These are phyloP conservation scores for Ficedula albicollis DNA, from an alignment of 2,797 vertebrate species.

Conservation along the genomic window DNA sequence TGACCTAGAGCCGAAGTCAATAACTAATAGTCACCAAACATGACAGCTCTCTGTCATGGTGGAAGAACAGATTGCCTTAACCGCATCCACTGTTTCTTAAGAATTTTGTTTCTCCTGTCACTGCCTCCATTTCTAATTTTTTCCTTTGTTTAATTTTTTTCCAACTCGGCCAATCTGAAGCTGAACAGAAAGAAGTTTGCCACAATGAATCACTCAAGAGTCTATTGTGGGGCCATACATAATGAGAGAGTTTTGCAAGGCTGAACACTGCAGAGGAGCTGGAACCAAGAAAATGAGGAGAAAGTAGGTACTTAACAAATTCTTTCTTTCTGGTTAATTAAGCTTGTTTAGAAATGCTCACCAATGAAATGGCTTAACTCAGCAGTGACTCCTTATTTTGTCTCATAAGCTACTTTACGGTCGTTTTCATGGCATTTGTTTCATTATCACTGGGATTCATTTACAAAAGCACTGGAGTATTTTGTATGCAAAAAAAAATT, in stretches of 20 bases:
- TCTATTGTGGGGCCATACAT: neutral
- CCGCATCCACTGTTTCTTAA: neutral
- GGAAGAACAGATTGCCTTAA: neutral
- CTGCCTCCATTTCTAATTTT: neutral
- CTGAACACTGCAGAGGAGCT: neutral
- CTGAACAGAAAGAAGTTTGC: neutral
- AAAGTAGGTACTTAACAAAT: neutral
- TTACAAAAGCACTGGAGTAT: neutral
- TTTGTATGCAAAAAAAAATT: neutral
- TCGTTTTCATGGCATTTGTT: neutral
- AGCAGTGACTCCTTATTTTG: neutral
- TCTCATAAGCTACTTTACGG: neutral
- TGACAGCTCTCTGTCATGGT: neutral
- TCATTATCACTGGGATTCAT: neutral
- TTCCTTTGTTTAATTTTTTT: neutral
- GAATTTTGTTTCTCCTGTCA: neutral
- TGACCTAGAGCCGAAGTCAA: constrained; percentile 22
- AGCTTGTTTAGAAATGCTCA: neutral
- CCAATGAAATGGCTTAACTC: neutral
- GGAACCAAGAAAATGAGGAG: constrained; percentile 16
- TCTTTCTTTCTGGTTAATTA: neutral
- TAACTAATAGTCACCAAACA: neutral
- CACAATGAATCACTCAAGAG: neutral
- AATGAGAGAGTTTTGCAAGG: neutral
- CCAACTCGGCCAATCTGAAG: neutral